These are phyloP conservation scores for Drosophila subsilvestris DNA, from an alignment of 2,888 invertebrate genomes.

Conservation along the genomic window DNA sequence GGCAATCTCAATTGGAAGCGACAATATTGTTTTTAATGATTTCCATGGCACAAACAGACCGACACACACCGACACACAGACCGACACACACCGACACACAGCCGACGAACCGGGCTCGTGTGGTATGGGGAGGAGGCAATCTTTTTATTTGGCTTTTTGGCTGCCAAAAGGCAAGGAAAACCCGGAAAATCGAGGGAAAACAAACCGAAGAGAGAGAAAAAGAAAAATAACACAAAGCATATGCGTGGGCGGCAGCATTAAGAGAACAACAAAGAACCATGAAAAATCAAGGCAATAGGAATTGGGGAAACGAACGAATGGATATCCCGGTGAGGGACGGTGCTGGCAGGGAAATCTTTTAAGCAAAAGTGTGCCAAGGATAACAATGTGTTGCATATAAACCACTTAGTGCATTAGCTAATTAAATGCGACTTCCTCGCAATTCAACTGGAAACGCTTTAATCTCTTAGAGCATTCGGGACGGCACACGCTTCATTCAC, in stretches of 20 bases:
- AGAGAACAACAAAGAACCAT: conserved; percentile 46
- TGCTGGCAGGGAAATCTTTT: conserved; percentile 29
- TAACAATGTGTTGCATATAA: conserved; percentile 47
- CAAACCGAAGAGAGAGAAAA: conserved; percentile 7
- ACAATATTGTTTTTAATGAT: conserved; percentile 77
- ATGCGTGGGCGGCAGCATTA: conserved; percentile 54
- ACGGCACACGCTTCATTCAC: background rate
- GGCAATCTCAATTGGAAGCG: conserved; percentile 63
- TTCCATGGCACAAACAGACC: conserved; percentile 44
- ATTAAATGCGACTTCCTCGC: conserved; percentile 39
- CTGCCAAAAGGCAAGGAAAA: conserved; percentile 34
- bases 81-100: conserved; percentile 12
- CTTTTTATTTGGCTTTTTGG: conserved; percentile 60
- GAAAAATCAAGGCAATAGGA: conserved; percentile 41
- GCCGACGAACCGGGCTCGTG: conserved; percentile 45
- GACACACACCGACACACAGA: conserved; percentile 21
- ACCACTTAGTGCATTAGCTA: conserved; percentile 50
- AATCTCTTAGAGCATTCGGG: conserved; percentile 1
- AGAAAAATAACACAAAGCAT: conserved; percentile 53
- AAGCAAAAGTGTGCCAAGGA: conserved; percentile 46
- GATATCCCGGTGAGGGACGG: background rate
- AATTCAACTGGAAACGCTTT: background rate
- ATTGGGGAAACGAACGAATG: conserved; percentile 8
- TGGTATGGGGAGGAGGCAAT: conserved; percentile 28
- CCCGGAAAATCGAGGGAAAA: conserved; percentile 25